Evolutionary conservation across 2,797 vertebrate species (phyloP).

Genomic region (Sitta carolinensis): DNA sequence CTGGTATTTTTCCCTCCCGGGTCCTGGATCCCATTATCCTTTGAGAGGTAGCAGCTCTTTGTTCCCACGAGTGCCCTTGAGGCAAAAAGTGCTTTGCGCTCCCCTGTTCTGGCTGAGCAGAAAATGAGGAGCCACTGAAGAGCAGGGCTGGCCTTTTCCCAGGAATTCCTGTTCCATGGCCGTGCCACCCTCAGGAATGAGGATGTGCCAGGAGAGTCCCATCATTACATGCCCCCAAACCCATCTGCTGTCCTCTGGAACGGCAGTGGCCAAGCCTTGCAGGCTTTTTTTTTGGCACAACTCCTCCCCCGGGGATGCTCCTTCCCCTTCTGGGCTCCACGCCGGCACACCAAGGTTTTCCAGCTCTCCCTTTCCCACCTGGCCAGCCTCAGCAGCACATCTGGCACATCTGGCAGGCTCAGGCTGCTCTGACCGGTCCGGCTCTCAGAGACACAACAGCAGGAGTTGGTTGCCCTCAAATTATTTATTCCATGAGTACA

Average conservation of each 20-base stretch:
- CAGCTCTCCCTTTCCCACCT: background rate
- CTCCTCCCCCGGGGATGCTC: background rate
- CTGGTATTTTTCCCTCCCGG: fast-evolving
- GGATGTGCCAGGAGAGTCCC: background rate
- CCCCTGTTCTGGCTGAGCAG: background rate
- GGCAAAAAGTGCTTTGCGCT: background rate
- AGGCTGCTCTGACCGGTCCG: too few species aligned
- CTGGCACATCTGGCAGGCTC: background rate
- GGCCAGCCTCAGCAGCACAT: background rate
- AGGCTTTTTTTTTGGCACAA: background rate
- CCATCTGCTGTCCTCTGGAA: background rate
- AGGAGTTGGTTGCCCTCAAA: too few species aligned
- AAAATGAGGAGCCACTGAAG: background rate
- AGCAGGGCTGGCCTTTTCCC: background rate
- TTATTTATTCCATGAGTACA: too few species aligned
- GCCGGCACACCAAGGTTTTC: background rate
- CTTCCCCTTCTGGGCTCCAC: background rate
- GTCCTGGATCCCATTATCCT: background rate
- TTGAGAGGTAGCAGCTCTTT: background rate
- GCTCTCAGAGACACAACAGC: too few species aligned
- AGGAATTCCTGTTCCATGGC: background rate
- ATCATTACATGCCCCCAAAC: background rate
- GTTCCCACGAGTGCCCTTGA: background rate
- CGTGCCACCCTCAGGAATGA: background rate
- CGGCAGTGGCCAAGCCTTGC: background rate